Evolutionary conservation across 2,888 invertebrate species (phyloP).

Genomic region (Mythimna lalbum): DNA sequence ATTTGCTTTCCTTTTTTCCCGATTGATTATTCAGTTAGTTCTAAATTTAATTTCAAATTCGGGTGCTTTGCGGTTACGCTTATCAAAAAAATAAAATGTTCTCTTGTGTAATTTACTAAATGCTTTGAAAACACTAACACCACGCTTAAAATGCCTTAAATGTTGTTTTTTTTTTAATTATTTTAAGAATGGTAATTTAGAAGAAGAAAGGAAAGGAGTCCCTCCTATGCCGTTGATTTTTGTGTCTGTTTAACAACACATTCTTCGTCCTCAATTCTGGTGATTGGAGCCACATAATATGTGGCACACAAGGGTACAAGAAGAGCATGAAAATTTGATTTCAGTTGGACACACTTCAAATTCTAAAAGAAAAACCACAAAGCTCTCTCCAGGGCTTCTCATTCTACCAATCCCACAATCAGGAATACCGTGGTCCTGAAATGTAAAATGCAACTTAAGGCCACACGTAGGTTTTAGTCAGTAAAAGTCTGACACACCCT

Average conservation of each 20-base stretch:
- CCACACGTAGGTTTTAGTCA: too few relatives aligned
- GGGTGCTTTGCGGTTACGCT: slow-evolving; percentile 9
- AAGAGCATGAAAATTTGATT: too few relatives aligned
- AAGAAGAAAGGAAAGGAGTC: background rate
- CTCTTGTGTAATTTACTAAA: slow-evolving; percentile 4
- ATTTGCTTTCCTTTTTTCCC: background rate
- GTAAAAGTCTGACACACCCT: too few relatives aligned
- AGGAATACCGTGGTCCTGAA: too few relatives aligned
- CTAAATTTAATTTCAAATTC: background rate
- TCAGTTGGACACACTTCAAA: too few relatives aligned
- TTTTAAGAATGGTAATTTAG: background rate
- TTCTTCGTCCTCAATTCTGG: too few relatives aligned
- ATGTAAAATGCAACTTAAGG: too few relatives aligned
- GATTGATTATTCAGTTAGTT: background rate
- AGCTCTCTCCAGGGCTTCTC: too few relatives aligned
- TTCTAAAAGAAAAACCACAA: too few relatives aligned
- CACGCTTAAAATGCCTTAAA: slow-evolving; percentile 29
- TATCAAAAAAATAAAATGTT: background rate
- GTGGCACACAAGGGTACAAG: too few relatives aligned
- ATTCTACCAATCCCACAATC: too few relatives aligned
- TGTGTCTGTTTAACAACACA: background rate
- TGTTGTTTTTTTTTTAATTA: slow-evolving; percentile 17
- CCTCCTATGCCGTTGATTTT: background rate
- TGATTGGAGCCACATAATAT: too few relatives aligned
- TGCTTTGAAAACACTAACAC: slow-evolving; percentile 35